Percentiles rank a stretch among this genome's conserved stretches.
Evolutionary conservation across 1,140 invertebrate species (phyloP).

Genomic region (Lepeophtheirus salmonis): DNA sequence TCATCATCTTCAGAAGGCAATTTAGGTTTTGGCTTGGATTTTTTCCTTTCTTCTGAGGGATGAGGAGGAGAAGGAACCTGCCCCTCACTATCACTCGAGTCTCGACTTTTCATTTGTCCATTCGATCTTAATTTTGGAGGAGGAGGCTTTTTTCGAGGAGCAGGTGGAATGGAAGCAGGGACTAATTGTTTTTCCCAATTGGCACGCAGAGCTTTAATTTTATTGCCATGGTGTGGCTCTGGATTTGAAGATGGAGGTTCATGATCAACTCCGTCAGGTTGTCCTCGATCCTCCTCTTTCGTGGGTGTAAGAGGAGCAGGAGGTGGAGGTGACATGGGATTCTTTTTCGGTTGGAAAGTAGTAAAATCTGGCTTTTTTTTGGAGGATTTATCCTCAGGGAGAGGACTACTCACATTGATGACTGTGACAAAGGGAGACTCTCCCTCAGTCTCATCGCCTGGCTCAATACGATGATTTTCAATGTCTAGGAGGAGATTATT

Average conservation of each 20-base stretch:
- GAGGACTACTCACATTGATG: constrained; percentile 48
- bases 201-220: constrained; percentile 8
- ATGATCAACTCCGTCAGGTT: constrained; percentile 8
- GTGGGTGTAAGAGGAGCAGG: too few species aligned
- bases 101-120: constrained; percentile 11
- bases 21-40: constrained; percentile 9
- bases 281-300: constrained; percentile 3
- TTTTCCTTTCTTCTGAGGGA: neutral
- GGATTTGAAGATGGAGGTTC: neutral
- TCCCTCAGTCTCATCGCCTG: constrained; percentile 19
- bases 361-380: neutral
- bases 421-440: constrained; percentile 61
- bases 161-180: neutral
- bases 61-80: too few species aligned
- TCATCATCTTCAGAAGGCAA: neutral
- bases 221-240: neutral
- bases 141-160: too few species aligned
- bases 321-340: too few species aligned
- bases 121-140: too few species aligned
- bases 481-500: constrained; percentile 59
- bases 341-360: too few species aligned
- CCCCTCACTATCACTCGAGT: constrained; percentile 10
- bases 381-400: neutral
- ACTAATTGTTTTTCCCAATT: constrained; percentile 11
- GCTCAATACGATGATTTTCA: constrained; percentile 39